Percentiles rank a stretch among this genome's conserved stretches.
These are phyloP conservation scores for Nesogale talazaci DNA, from an alignment of 2,113 vertebrate genomes.

Conservation along the genomic window DNA sequence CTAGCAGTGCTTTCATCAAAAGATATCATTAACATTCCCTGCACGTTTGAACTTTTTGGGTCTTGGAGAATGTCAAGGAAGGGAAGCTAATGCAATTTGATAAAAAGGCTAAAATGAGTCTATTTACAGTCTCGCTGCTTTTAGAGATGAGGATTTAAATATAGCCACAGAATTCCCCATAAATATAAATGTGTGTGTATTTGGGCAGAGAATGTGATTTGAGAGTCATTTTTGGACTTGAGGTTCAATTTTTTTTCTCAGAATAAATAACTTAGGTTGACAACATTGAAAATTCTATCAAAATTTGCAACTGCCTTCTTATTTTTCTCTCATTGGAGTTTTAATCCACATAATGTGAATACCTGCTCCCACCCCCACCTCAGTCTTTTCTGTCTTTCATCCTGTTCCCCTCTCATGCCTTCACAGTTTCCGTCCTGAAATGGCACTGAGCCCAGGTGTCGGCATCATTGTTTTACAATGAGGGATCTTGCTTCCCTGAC, in stretches of 20 bases:
- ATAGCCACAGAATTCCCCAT: slow-evolving; percentile 52
- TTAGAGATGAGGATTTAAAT: slow-evolving; percentile 65
- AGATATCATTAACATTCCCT: slow-evolving; percentile 81
- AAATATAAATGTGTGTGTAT: slow-evolving; percentile 65
- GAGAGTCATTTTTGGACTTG: slow-evolving; percentile 59
- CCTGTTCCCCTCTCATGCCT: neutral
- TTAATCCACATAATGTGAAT: slow-evolving; percentile 60
- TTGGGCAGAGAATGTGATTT: slow-evolving; percentile 56
- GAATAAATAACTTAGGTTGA: slow-evolving; percentile 73
- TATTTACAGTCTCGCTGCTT: slow-evolving; percentile 72
- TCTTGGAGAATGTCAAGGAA: slow-evolving; percentile 72
- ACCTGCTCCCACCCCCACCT: neutral
- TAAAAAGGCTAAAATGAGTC: slow-evolving; percentile 78
- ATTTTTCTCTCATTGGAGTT: slow-evolving; percentile 68
- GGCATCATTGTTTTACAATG: slow-evolving; percentile 45
- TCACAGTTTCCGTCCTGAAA: slow-evolving; percentile 37
- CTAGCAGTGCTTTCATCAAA: slow-evolving; percentile 79
- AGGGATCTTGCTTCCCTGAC: neutral
- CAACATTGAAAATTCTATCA: slow-evolving; percentile 55
- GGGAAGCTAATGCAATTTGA: slow-evolving; percentile 79
- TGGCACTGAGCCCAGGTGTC: neutral
- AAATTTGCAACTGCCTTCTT: neutral
- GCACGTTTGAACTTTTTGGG: slow-evolving; percentile 71
- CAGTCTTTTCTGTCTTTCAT: slow-evolving; percentile 66
- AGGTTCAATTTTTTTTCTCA: slow-evolving; percentile 66